Evolutionary conservation across 2,888 invertebrate species (phyloP), one percentile per base, ranked within the genome.

Genomic region (Oxytorus armatus): DNA sequence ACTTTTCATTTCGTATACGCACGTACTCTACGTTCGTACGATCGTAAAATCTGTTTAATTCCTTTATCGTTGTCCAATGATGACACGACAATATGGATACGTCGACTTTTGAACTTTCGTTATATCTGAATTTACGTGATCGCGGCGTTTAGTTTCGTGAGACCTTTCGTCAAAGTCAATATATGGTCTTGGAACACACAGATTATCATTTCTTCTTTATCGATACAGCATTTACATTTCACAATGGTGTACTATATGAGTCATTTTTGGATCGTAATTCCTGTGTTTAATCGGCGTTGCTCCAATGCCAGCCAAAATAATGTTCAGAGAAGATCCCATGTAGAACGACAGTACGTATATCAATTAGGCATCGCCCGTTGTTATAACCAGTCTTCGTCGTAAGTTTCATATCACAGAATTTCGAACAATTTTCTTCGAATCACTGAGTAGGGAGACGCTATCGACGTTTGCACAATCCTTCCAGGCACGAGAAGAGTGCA

Each of bases 321-420:
- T n/a, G n/a, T n/a, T n/a, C n/a, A n/a, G n/a, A n/a, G n/a, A n/a
- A n/a, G n/a, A n/a, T n/a, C n/a, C n/a, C n/a, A n/a, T n/a, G n/a
- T n/a, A n/a, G n/a, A n/a, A n/a, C n/a, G n/a, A n/a, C n/a, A n/a
- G n/a, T n/a, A n/a, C n/a, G n/a, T n/a, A n/a, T n/a, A n/a, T n/a
- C 55, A 14, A 14, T 59, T 21, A 65, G 74, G 47, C 65, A 42
- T 68, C 66, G 21, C 66, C 33, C 39, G 36, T 73, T 49, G 53
- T 77, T 77, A 76, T 3, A 3, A 79, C 81, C 81, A 83, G 79
- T 79, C 81, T 81, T 77, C 49, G 77, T 73, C 74, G 69, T 23
- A 66, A 79, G 49, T 70, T 79, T n/a, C n/a, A n/a, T n/a, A 83
- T 82, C 81, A 81, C 83, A 76, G 79, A 74, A 79, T 79, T 74